These are phyloP conservation scores for Coreius guichenoti DNA, from an alignment of 2,797 vertebrate species.

Conservation along the genomic window DNA sequence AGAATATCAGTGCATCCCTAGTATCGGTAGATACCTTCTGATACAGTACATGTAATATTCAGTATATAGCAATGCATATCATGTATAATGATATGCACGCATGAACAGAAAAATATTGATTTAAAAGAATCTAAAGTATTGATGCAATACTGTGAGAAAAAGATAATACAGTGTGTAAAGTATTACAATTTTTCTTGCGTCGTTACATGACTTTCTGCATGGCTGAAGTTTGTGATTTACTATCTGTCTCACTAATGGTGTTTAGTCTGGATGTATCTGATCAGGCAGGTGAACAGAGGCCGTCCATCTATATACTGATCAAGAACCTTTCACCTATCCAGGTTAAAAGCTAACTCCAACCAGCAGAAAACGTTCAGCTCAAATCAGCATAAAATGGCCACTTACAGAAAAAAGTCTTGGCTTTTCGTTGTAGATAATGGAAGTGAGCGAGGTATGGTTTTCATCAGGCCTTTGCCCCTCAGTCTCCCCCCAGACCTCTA, in stretches of 20 bases:
- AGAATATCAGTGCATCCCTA: not conserved
- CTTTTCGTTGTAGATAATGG: not conserved
- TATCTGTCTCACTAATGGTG: conserved; percentile 49
- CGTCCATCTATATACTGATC: conserved; percentile 7
- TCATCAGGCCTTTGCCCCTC: conserved; percentile 24
- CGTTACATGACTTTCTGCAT: conserved; percentile 21
- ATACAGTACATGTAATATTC: not conserved
- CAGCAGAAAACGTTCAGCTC: not conserved
- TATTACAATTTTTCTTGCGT: no score
- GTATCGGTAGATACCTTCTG: not conserved
- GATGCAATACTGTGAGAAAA: not conserved
- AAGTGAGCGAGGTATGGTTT: conserved; percentile 3
- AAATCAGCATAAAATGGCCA: conserved; percentile 7
- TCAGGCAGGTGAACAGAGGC: conserved; percentile 40
- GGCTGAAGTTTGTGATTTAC: conserved; percentile 57
- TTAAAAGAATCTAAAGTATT: not conserved
- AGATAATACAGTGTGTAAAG: not conserved
- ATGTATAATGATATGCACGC: not conserved
- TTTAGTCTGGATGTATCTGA: conserved; percentile 44
- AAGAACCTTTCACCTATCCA: conserved; percentile 15
- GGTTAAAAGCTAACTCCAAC: not conserved
- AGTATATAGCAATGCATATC: not conserved
- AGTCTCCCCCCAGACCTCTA: conserved; percentile 18
- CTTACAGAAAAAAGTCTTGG: conserved; percentile 8
- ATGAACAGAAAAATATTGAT: not conserved